A percentile compares a stretch with the other conserved stretches of the same genome.
phyloP scores from a whole-genome alignment of 2,888 invertebrate species.

The Lasius platythorax region DNA sequence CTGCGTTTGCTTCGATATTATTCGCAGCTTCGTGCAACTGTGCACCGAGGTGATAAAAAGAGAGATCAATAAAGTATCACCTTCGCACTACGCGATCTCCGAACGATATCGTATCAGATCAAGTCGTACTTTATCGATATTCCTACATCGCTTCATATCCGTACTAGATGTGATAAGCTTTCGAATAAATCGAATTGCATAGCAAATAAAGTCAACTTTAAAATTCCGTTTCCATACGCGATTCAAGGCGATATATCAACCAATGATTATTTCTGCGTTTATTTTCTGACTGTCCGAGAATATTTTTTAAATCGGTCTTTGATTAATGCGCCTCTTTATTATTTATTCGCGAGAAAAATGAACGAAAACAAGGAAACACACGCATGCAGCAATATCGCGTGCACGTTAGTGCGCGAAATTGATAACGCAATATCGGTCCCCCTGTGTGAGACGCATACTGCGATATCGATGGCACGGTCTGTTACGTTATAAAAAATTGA shows the following conservation, averaged over 20 bases:
- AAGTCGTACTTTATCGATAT: conserved; percentile 5
- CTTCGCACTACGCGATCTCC: neutral
- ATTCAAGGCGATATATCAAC: neutral
- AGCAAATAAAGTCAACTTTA: neutral
- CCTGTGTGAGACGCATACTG: neutral
- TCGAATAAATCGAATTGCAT: neutral
- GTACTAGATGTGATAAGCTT: neutral
- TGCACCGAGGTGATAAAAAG: neutral
- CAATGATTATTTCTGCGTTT: neutral
- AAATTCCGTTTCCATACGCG: neutral
- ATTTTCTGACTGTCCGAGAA: neutral
- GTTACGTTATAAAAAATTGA: conserved; percentile 43
- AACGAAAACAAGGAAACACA: neutral
- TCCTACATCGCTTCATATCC: neutral
- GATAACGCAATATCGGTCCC: conserved; percentile 28
- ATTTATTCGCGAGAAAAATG: conserved; percentile 15
- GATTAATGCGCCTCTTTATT: neutral
- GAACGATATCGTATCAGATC: neutral
- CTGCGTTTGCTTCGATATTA: neutral
- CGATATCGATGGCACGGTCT: conserved; percentile 7
- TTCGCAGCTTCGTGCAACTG: neutral
- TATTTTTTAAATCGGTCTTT: neutral
- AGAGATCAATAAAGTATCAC: conserved; percentile 14
- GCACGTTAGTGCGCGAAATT: conserved; percentile 34
- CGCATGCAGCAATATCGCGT: conserved; percentile 5